Base-by-base conservation (phyloP, 2,888 invertebrate species). In the Ormyrus nitidulus region DNA sequence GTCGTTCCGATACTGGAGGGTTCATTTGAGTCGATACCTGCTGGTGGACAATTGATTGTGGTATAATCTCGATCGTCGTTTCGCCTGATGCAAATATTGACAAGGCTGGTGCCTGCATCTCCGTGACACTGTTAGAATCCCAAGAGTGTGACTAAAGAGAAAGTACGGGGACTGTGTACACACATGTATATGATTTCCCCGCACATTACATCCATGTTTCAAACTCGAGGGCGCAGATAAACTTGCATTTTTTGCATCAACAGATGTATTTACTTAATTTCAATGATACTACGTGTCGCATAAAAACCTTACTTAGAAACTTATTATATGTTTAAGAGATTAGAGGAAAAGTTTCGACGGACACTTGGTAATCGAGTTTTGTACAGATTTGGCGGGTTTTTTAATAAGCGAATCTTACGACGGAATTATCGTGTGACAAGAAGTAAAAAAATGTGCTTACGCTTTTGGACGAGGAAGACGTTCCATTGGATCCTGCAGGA, bases 81-180 rank as follows among this genome's bases (percentile, higher is more conserved):
- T 19, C 53, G 54, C 61, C 59, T 71, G 78, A 71, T 62, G 75
- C 34, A 77, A 56, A 61, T 58, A 66, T 82, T 84, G 85, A 34
- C 85, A 85, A 85, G 84, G 84, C 83, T 83, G 85, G 85, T 85
- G 88, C 87, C 89, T 90, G 90, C 88, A 89, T 88, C 86, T 86
- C 89, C 88, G 88, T 88, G 86, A 89, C 88, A 90, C 90, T 90
- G 89, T 90, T 90, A 89, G 88, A 89, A 89, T 88, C 86, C 85
- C 87, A 89, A 89, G 86, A 86, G 83, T 86, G 84, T 87, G 83
- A 87, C 86, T 88, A 85, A 84, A 87, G 86, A 86, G 84, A 84
- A 87, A 85, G 87, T 86, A 86, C 85, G 85, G 87, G 88, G 85
- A 85, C 58, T 56, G 59, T 73, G 72, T 51, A 76, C 64, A 81